These are phyloP conservation scores for Paradisaea rubra DNA, from an alignment of 2,113 vertebrate genomes.

Conservation along the genomic window DNA sequence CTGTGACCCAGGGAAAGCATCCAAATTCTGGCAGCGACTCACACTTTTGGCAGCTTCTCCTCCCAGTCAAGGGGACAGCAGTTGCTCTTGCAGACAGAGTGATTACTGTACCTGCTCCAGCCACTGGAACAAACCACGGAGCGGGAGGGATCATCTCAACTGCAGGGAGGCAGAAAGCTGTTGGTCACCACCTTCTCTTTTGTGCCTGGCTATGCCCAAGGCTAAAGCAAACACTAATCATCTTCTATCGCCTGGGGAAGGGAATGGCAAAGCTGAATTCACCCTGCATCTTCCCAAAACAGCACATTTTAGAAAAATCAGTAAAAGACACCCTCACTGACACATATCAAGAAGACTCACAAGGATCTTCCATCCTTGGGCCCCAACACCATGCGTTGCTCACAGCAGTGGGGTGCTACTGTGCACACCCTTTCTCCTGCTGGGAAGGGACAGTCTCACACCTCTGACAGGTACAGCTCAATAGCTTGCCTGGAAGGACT, in stretches of 20 bases:
- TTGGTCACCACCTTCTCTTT: not conserved
- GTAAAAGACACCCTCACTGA: not conserved
- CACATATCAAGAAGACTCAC: not conserved
- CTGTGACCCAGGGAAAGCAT: not conserved
- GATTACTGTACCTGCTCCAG: not conserved
- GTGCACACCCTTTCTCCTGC: not conserved
- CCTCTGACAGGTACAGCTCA: not conserved
- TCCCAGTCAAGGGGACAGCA: not conserved
- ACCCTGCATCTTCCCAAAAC: not conserved
- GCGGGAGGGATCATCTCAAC: not conserved
- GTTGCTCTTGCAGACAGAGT: not conserved
- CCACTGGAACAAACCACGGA: not conserved
- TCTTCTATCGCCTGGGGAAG: not conserved
- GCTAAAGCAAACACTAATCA: not conserved
- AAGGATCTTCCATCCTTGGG: not conserved
- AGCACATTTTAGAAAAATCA: not conserved
- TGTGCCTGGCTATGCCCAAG: not conserved
- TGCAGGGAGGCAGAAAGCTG: not conserved
- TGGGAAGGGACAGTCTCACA: not conserved
- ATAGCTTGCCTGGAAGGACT: conserved; percentile 64
- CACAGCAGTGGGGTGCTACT: not conserved
- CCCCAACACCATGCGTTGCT: not conserved
- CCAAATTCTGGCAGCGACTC: not conserved
- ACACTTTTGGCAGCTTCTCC: not conserved
- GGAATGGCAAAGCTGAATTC: not conserved